These are phyloP conservation scores for Bettongia penicillata DNA, from an alignment of 2,113 vertebrate species.

Conservation along the genomic window DNA sequence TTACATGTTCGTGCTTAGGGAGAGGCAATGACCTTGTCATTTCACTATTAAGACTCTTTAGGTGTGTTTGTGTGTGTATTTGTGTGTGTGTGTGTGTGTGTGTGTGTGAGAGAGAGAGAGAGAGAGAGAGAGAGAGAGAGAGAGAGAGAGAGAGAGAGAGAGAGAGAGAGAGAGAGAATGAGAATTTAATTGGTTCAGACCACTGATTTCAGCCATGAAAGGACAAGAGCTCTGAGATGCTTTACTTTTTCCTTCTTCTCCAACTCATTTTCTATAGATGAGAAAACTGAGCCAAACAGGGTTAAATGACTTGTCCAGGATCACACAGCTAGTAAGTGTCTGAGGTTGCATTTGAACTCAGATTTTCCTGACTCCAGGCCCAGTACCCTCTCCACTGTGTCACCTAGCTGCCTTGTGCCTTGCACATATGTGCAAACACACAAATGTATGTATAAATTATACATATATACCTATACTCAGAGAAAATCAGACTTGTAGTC, in stretches of 20 bases:
- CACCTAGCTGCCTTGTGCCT: too few relatives aligned
- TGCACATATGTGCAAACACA: neutral
- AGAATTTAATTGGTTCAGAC: neutral
- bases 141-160: neutral
- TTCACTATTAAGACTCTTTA: neutral
- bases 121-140: neutral
- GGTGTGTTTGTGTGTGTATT: neutral
- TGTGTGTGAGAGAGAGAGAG: neutral
- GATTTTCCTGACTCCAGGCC: too few relatives aligned
- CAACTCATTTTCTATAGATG: neutral
- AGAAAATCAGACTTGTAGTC: neutral
- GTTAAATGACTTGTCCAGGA: neutral
- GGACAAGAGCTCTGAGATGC: neutral
- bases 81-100: neutral
- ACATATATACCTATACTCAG: too few relatives aligned
- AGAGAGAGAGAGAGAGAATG: too few relatives aligned
- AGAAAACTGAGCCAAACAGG: neutral
- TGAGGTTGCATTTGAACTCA: too few relatives aligned
- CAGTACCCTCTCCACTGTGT: too few relatives aligned
- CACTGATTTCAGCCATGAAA: neutral
- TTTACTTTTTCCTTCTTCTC: neutral
- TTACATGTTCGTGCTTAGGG: slow-evolving; percentile 24
- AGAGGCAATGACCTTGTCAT: neutral
- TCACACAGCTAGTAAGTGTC: neutral
- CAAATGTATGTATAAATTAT: neutral